These are phyloP conservation scores for Aurelia aurita DNA, from an alignment of 30 jellyfish, hydroid and myxozoan genomes.

Conservation along the genomic window DNA sequence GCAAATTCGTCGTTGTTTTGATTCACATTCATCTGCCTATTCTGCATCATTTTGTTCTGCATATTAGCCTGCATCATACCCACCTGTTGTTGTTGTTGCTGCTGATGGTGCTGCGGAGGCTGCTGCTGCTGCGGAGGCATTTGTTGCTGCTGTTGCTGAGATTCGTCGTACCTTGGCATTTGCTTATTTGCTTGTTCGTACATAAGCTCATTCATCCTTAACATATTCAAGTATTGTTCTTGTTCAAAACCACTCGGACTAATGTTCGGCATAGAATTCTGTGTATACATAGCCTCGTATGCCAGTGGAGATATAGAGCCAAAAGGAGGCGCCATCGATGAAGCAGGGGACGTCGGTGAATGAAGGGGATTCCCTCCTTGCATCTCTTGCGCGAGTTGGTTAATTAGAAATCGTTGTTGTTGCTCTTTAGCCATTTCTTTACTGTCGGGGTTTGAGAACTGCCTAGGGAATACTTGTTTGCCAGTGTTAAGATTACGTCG, in stretches of 20 bases:
- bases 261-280: conserved; percentile 15
- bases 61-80: conserved; percentile 13
- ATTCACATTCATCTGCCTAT: conserved; percentile 29
- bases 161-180: conserved; percentile 46
- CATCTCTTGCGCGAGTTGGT: conserved; percentile 61
- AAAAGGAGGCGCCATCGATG: conserved; percentile 68
- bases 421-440: conserved; percentile 53
- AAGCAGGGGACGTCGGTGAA: conserved; percentile 69
- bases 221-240: conserved; percentile 61
- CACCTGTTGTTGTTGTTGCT: conserved; percentile 52
- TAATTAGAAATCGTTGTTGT: conserved; percentile 59
- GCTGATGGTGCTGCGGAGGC: neutral
- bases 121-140: conserved; percentile 40
- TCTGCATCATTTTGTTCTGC: conserved; percentile 35
- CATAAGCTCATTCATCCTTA: conserved; percentile 69
- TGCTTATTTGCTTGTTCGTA: conserved; percentile 46
- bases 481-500: conserved; percentile 72
- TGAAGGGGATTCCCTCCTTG: conserved; percentile 50
- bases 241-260: conserved; percentile 23
- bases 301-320: conserved; percentile 97
- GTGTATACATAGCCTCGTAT: conserved; percentile 77
- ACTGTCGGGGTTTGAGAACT: conserved; percentile 86
- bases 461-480: conserved; percentile 93
- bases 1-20: conserved; percentile 69
- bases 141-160: conserved; percentile 52